A percentile compares a stretch with the other conserved stretches of the same genome.
These are phyloP conservation scores for Anguilla rostrata DNA, from an alignment of 2,113 vertebrate species.

Conservation along the genomic window DNA sequence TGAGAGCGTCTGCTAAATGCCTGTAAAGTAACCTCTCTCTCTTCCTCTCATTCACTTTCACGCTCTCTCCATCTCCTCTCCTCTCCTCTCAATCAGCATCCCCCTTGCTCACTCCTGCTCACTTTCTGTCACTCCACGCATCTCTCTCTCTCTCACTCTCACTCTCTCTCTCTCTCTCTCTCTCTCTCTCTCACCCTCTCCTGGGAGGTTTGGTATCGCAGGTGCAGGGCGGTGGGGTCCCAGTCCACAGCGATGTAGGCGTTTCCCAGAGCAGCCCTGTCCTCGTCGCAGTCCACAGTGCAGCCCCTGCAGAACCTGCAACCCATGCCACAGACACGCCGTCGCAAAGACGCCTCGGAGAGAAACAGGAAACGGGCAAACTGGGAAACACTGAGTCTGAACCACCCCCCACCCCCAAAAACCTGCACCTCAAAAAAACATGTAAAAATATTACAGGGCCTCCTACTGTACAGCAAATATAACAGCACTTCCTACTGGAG, in stretches of 20 bases:
- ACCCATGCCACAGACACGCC: neutral
- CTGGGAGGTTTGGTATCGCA: constrained; percentile 97
- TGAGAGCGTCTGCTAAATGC: too few relatives aligned
- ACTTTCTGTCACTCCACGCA: neutral
- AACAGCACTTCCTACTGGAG: constrained; percentile 68
- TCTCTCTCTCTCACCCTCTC: constrained; percentile 80
- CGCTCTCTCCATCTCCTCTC: neutral
- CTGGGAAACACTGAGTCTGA: too few relatives aligned
- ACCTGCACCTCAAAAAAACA: too few relatives aligned
- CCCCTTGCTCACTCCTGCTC: neutral
- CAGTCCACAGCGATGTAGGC: constrained; percentile 97
- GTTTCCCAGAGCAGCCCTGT: constrained; percentile 84
- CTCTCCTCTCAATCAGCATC: constrained; percentile 54
- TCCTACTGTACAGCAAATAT: constrained; percentile 41
- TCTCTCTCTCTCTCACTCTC: neutral
- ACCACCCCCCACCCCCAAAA: too few relatives aligned
- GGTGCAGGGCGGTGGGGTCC: constrained; percentile 95
- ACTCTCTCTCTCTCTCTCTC: constrained; percentile 43
- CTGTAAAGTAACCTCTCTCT: neutral
- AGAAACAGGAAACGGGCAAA: too few relatives aligned
- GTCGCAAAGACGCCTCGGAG: too few relatives aligned
- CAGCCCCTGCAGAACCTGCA: constrained; percentile 93
- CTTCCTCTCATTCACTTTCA: neutral
- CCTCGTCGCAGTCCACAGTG: constrained; percentile 87
- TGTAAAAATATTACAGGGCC: constrained; percentile 78